phyloP scores from a whole-genome alignment of 2,113 vertebrate genomes.

The Lates calcarifer region DNA sequence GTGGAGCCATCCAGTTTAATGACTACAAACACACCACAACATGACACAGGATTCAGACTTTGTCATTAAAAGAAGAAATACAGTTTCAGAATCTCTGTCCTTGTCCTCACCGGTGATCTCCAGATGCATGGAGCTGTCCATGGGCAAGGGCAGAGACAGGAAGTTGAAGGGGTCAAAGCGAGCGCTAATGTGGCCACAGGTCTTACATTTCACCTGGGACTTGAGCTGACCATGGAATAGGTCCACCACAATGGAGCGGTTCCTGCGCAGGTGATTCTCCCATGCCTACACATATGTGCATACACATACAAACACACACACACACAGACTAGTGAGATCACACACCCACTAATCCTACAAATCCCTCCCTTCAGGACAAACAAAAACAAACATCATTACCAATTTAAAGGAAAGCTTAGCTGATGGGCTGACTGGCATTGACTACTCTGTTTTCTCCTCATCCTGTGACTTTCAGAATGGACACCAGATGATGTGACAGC shows the following conservation, averaged over 20 bases:
- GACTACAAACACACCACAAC: conserved; percentile 79
- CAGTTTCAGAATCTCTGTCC: not conserved
- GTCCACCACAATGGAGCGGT: conserved; percentile 97
- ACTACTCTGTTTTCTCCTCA: not conserved
- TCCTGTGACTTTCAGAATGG: not conserved
- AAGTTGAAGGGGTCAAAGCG: conserved; percentile 99
- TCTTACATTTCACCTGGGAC: conserved; percentile 99
- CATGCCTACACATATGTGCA: conserved; percentile 91
- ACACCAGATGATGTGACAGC: not conserved
- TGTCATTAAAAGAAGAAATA: not conserved
- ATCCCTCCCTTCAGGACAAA: not conserved
- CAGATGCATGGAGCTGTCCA: conserved; percentile 99
- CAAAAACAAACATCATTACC: conserved; percentile 12
- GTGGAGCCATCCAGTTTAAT: conserved; percentile 97
- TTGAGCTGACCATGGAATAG: conserved; percentile 98
- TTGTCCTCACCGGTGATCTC: conserved; percentile 93
- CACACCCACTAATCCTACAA: conserved; percentile 2
- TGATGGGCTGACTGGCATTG: not conserved
- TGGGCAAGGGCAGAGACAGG: conserved; percentile 96
- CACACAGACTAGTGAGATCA: conserved; percentile 7
- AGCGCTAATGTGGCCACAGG: conserved; percentile 97
- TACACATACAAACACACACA: not conserved
- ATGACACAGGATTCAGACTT: not conserved
- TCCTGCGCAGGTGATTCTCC: conserved; percentile 98
- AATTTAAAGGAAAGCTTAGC: not conserved